Evolutionary conservation across 2,888 invertebrate species (phyloP), one percentile per base, ranked within the genome.

Genomic region (Synanthedon vespiformis): DNA sequence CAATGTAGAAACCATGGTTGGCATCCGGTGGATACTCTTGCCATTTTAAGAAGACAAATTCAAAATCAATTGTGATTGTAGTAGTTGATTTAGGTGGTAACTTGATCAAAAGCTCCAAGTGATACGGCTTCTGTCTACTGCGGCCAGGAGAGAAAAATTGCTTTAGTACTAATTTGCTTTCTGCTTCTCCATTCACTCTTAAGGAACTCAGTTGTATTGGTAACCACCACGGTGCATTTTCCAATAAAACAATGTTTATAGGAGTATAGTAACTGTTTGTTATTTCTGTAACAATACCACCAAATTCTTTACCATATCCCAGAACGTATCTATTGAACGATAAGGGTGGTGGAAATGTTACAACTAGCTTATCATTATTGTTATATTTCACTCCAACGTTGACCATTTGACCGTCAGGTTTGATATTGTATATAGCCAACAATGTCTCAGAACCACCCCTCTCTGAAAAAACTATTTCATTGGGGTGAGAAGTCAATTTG

Each of bases 21-120:
- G 99, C 98, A 90, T 99, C 99, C 0, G 99, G 99, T 12, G 99
- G 99, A 83, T 99, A 99, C 77, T 99, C 99, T 67, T 97, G 95
- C 97, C 99, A 98, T 82, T 98, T 98, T 4, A 98, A 89, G 71
- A 98, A 96, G n/a, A 96, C 93, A 80, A 95, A 95, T 77, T 98
- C 97, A 83, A 98, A 96, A 69, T 97, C 94, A 59, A 97, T 91
- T 8, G 93, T 93, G 51, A 98, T 89, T 57, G 93, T 91, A 0
- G 95, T 94, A 5, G 92, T 90, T 0, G 96, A 94, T 59, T 91
- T 90, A 0, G 96, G 90, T 8, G 97, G 96, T 54, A 98, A 77
- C 58, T 89, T 89, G 48, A 98, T 81, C 1, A 94, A 90, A 22
- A 96, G 80, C 77, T 99, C 99, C 52, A 99, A 82, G 68, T 96